Evolutionary conservation across 2,797 vertebrate species (phyloP).

Genomic region (Odontamblyopus lacepedii): DNA sequence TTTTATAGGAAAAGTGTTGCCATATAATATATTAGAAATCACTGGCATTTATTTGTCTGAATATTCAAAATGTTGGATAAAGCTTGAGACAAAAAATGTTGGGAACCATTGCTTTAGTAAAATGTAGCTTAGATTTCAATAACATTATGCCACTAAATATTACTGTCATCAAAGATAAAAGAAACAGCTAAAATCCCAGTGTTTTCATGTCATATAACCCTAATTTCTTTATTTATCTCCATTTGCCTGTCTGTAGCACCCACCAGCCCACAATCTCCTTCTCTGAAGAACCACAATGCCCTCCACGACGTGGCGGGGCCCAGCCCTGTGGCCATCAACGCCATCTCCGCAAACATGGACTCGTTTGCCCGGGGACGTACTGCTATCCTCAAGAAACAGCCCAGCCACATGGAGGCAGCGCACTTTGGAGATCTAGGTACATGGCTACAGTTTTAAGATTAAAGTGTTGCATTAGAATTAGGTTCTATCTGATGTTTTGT

Average conservation of each 20-base stretch:
- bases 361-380: slow-evolving; percentile 95
- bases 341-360: slow-evolving; percentile 99
- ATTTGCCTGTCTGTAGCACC: slow-evolving; percentile 65
- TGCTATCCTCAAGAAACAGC: slow-evolving; percentile 96
- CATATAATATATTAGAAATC: too few species aligned
- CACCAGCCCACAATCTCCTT: slow-evolving; percentile 84
- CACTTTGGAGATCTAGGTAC: slow-evolving; percentile 98
- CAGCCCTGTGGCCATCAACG: slow-evolving; percentile 96
- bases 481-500: too few species aligned
- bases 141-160: too few species aligned
- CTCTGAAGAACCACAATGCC: slow-evolving; percentile 89
- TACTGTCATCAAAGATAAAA: not conserved
- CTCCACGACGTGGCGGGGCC: slow-evolving; percentile 94
- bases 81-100: too few species aligned
- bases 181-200: not conserved
- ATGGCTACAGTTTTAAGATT: slow-evolving; percentile 4
- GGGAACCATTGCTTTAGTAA: too few species aligned
- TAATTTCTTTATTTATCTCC: not conserved
- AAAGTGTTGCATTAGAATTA: not conserved
- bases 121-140: too few species aligned
- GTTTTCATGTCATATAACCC: not conserved
- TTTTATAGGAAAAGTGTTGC: too few species aligned
- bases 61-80: too few species aligned
- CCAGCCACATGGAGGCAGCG: slow-evolving; percentile 96
- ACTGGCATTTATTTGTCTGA: too few species aligned